A percentile compares a stretch with the other conserved stretches of the same genome.
These are phyloP conservation scores for Protonibea diacanthus DNA, from an alignment of 2,797 vertebrate genomes.

Conservation along the genomic window DNA sequence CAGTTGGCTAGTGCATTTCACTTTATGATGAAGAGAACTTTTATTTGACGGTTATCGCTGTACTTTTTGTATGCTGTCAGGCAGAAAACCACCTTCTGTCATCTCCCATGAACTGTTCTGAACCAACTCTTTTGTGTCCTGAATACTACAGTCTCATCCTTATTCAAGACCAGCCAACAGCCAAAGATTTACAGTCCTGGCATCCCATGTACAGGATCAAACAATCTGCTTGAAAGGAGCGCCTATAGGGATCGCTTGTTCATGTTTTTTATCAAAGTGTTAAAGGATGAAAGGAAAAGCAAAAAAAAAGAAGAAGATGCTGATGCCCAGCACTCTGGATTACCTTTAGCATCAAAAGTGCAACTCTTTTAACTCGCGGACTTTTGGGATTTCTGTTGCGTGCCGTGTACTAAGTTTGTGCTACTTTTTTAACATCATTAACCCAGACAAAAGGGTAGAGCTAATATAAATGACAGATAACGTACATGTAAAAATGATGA, in stretches of 20 bases:
- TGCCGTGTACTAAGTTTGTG: neutral
- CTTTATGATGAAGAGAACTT: neutral
- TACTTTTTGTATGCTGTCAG: constrained; percentile 33
- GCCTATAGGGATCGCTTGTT: constrained; percentile 44
- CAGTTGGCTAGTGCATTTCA: neutral
- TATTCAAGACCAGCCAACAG: constrained; percentile 42
- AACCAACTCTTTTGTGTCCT: constrained; percentile 28
- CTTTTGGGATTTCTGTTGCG: constrained; percentile 4
- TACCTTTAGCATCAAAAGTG: constrained; percentile 32
- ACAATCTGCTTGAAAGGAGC: constrained; percentile 55
- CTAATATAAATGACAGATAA: no score
- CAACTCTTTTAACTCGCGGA: constrained; percentile 16
- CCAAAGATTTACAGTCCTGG: constrained; percentile 45
- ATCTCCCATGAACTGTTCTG: constrained; percentile 21
- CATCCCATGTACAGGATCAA: constrained; percentile 61
- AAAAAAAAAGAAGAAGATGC: constrained; percentile 31
- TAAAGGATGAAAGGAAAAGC: constrained; percentile 51
- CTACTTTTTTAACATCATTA: neutral
- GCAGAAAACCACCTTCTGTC: constrained; percentile 35
- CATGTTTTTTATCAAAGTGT: constrained; percentile 48
- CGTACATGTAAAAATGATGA: neutral
- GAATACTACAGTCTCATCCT: constrained; percentile 28
- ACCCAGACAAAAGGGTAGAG: neutral
- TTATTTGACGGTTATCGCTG: neutral
- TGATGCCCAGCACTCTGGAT: constrained; percentile 32